A percentile compares a stretch with the other conserved stretches of the same genome.
phyloP scores from a whole-genome alignment of 2,113 vertebrate genomes.

The Mandrillus leucophaeus region DNA sequence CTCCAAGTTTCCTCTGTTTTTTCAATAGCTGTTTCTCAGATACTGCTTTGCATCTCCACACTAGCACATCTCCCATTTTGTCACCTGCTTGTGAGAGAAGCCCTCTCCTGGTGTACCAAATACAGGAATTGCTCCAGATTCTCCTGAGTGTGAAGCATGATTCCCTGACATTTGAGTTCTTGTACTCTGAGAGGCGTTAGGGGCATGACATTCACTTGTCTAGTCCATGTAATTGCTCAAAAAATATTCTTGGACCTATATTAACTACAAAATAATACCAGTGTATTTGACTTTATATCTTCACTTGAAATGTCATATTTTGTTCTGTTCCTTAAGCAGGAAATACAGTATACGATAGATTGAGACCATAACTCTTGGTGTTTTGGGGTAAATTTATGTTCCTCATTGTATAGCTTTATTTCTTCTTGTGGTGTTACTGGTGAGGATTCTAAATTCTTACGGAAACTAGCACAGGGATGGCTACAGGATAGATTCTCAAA shows the following conservation, averaged over 20 bases:
- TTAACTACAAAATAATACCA: background rate
- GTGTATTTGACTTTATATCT: background rate
- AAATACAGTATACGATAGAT: background rate
- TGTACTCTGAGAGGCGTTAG: background rate
- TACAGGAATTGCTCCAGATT: background rate
- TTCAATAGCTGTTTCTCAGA: rapidly evolving
- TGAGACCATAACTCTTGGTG: background rate
- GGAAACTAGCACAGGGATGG: background rate
- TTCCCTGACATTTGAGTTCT: background rate
- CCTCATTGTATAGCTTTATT: background rate
- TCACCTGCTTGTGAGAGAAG: background rate
- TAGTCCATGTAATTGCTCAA: background rate
- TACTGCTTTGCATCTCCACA: background rate
- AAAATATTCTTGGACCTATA: background rate
- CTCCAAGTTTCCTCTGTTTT: background rate
- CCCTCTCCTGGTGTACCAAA: background rate
- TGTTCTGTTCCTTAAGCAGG: background rate
- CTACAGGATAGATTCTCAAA: background rate
- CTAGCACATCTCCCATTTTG: background rate
- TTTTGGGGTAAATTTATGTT: background rate
- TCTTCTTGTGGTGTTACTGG: background rate
- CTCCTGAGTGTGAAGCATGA: background rate
- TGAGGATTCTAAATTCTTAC: background rate
- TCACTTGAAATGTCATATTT: background rate
- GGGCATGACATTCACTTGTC: background rate